Conservation (phyloP, 1,140 invertebrate genomes). For the Lepidurus packardi region DNA sequence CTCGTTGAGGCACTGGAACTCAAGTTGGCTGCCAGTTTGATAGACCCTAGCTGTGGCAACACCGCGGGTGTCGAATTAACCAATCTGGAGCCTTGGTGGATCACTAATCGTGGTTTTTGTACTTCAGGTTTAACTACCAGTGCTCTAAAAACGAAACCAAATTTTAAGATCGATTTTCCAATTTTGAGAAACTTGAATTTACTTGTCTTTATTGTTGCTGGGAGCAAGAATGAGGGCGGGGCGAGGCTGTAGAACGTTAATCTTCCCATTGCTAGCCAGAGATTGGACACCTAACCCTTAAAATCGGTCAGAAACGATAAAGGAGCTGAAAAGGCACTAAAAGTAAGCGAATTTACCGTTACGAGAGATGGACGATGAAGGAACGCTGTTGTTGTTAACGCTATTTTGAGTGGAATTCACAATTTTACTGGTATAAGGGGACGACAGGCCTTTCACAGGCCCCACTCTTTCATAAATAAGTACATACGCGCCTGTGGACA, state of each 20-base stretch:
- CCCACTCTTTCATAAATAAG: conserved; percentile 77
- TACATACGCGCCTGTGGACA: conserved; percentile 79
- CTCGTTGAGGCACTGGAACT: background rate
- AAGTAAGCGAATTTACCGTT: conserved; percentile 36
- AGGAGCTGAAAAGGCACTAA: conserved; percentile 37
- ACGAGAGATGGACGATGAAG: conserved; percentile 25
- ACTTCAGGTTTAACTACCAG: conserved; percentile 10
- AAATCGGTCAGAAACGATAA: conserved; percentile 36
- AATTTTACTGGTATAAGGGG: background rate
- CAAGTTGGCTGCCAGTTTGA: background rate
- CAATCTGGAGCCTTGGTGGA: conserved; percentile 2
- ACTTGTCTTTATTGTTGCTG: conserved; percentile 18
- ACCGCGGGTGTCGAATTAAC: background rate
- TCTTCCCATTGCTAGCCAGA: conserved; percentile 18
- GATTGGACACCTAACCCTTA: conserved; percentile 31
- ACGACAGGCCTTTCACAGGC: conserved; percentile 39
- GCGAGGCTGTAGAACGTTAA: conserved; percentile 24
- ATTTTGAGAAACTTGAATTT: background rate
- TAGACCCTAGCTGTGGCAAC: background rate
- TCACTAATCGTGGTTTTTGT: conserved; percentile 29
- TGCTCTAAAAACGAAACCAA: background rate
- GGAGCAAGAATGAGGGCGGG: conserved; percentile 15
- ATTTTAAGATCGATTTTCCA: background rate
- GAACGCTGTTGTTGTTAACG: background rate
- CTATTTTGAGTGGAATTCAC: background rate